Evolutionary conservation across 2,113 vertebrate genomes (phyloP).

Genomic region (Laterallus jamaicensis): DNA sequence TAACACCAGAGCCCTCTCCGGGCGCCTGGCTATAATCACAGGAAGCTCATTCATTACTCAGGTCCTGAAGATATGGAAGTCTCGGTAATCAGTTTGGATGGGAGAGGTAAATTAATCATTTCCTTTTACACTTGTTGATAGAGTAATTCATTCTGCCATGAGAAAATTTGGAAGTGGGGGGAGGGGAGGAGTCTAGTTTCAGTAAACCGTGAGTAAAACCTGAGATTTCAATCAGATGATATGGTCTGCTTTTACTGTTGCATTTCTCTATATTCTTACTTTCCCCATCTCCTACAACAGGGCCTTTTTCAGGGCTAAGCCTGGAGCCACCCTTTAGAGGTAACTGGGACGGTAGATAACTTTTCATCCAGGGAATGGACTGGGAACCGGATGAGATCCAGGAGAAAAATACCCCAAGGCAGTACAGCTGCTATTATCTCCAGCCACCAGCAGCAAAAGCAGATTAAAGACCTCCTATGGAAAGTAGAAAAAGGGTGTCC

Average conservation of each 20-base stretch:
- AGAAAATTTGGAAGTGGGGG: slow-evolving; percentile 14
- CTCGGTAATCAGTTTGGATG: slow-evolving; percentile 41
- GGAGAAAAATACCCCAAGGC: neutral
- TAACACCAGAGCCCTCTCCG: neutral
- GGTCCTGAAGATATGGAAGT: slow-evolving; percentile 49
- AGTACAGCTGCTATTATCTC: neutral
- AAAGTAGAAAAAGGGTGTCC: neutral
- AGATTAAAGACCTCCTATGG: neutral
- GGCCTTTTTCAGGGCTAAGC: neutral
- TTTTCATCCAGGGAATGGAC: neutral
- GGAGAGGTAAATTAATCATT: slow-evolving; percentile 64
- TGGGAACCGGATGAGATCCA: neutral
- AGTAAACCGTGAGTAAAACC: slow-evolving; percentile 12
- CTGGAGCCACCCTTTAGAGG: neutral
- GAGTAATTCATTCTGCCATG: slow-evolving; percentile 40
- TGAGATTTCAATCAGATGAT: slow-evolving; percentile 17
- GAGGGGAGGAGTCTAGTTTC: neutral
- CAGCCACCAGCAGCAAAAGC: neutral
- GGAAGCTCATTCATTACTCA: slow-evolving; percentile 59
- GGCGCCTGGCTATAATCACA: slow-evolving; percentile 41
- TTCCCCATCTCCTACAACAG: neutral
- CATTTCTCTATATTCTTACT: neutral
- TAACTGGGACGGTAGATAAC: neutral
- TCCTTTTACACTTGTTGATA: slow-evolving; percentile 57
- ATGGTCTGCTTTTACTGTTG: neutral